phyloP scores from a whole-genome alignment of 2,797 vertebrate genomes.

The Enteromius argenteus region DNA sequence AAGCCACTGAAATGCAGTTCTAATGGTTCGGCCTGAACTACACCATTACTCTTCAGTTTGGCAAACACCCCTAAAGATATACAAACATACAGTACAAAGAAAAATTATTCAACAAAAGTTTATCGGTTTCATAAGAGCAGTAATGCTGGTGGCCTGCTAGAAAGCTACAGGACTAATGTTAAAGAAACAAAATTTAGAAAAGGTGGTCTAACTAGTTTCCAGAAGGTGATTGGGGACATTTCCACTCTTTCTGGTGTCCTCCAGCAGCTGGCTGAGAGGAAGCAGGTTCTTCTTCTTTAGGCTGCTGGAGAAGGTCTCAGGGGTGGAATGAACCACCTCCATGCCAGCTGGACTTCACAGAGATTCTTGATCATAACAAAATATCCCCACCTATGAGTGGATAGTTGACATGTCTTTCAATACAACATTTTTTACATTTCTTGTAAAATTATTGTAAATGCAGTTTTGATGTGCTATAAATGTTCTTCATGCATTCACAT shows the following conservation, averaged over 20 bases:
- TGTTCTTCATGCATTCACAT: neutral
- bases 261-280: constrained; percentile 82
- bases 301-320: constrained; percentile 54
- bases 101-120: neutral
- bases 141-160: neutral
- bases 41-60: constrained; percentile 78
- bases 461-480: neutral
- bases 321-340: constrained; percentile 73
- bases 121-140: neutral
- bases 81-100: neutral
- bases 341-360: constrained; percentile 67
- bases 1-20: constrained; percentile 92
- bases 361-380: constrained; percentile 32
- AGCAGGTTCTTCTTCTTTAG: constrained; percentile 69
- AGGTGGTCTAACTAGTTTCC: constrained; percentile 83
- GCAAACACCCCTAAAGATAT: constrained; percentile 80
- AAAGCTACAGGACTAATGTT: neutral
- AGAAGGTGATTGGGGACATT: constrained; percentile 83
- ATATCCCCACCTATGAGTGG: constrained; percentile 42
- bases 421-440: neutral
- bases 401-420: neutral
- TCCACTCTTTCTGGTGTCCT: constrained; percentile 72
- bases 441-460: neutral
- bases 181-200: neutral
- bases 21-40: constrained; percentile 85